phyloP scores from a whole-genome alignment of 2,113 vertebrate genomes.

The Sinocyclocheilus rhinocerous region DNA sequence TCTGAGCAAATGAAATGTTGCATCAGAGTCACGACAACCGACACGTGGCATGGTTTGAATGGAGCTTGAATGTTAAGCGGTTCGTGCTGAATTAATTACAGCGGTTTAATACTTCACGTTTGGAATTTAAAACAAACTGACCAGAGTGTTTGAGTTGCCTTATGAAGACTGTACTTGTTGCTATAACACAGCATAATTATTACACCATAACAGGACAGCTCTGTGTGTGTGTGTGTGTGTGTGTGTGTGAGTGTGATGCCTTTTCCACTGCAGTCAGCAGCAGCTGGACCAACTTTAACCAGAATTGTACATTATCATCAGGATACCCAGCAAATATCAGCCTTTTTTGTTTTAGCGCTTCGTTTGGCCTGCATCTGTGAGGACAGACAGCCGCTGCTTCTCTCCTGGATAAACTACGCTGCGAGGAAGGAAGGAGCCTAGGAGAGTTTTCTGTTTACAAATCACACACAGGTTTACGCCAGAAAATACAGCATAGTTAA shows the following conservation, averaged over 20 bases:
- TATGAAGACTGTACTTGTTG: background rate
- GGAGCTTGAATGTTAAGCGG: background rate
- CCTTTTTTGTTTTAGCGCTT: background rate
- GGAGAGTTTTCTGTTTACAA: background rate
- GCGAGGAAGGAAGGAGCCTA: background rate
- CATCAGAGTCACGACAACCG: background rate
- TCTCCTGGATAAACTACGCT: background rate
- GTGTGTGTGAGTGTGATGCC: too few species aligned
- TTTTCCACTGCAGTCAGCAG: constrained; percentile 6
- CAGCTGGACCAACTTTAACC: background rate
- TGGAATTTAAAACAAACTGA: background rate
- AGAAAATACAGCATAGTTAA: background rate
- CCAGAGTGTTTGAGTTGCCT: background rate
- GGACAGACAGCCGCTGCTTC: background rate
- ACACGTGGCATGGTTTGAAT: background rate
- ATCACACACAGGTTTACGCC: background rate
- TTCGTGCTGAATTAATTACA: background rate
- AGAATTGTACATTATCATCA: background rate
- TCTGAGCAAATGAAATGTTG: background rate
- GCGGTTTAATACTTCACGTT: background rate
- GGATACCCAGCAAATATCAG: background rate
- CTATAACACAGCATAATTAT: background rate
- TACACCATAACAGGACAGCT: background rate
- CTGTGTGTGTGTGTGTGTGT: background rate
- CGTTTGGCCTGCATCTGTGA: background rate